These are phyloP conservation scores for Anabas testudineus DNA, from an alignment of 2,797 vertebrate species.

Conservation along the genomic window DNA sequence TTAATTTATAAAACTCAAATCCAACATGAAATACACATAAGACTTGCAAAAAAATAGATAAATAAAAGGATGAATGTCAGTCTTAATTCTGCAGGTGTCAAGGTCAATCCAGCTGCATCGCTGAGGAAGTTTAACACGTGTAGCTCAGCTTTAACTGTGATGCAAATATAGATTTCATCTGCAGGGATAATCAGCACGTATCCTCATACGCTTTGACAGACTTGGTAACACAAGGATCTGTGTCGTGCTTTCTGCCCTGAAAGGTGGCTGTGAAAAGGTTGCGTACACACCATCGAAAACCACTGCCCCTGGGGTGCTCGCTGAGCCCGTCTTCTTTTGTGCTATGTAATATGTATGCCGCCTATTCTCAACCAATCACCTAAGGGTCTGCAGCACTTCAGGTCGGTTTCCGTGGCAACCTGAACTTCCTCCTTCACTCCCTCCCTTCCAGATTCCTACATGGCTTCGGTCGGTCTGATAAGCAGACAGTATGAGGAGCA, in stretches of 20 bases:
- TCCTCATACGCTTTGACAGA: constrained; percentile 13
- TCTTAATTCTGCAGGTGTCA: no score
- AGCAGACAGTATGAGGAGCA: constrained; percentile 26
- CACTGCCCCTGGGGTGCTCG: constrained; percentile 34
- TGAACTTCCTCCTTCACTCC: constrained; percentile 3
- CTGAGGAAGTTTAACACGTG: neutral
- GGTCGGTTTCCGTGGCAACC: constrained; percentile 74
- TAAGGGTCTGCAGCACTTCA: constrained; percentile 38
- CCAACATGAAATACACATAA: no score
- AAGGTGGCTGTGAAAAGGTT: constrained; percentile 6
- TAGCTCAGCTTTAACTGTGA: neutral
- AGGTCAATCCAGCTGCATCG: constrained; percentile 19
- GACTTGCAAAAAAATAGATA: no score
- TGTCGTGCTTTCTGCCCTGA: neutral
- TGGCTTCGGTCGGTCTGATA: constrained; percentile 17
- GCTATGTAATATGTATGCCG: constrained; percentile 57
- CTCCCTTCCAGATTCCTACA: constrained; percentile 27
- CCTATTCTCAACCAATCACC: constrained; percentile 51
- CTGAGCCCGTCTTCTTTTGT: constrained; percentile 39
- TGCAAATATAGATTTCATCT: neutral
- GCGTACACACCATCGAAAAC: neutral
- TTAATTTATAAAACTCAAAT: no score
- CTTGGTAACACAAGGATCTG: neutral
- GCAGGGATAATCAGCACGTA: neutral
- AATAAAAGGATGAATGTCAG: no score